Percentiles rank a stretch among this genome's conserved stretches.
Conservation (phyloP, 2,797 vertebrate genomes). For the Hybognathus amarus region DNA sequence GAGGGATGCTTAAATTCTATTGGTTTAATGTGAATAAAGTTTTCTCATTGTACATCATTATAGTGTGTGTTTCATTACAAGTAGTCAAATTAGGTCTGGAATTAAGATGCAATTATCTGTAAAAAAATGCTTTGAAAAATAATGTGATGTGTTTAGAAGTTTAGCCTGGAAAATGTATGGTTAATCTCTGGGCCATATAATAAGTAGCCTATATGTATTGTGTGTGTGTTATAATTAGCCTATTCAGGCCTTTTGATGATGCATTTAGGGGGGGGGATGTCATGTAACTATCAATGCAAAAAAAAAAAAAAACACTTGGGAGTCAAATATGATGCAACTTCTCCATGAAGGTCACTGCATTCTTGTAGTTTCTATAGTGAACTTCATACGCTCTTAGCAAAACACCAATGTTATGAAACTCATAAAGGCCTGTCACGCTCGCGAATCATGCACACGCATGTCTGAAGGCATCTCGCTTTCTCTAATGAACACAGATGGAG, state of each 20-base stretch:
- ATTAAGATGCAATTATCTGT: not conserved
- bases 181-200: not conserved
- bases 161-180: not conserved
- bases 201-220: no score
- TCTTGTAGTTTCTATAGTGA: not conserved
- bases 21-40: constrained; percentile 80
- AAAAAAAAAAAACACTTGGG: no score
- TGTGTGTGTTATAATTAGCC: not conserved
- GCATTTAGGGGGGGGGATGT: not conserved
- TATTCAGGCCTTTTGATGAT: not conserved
- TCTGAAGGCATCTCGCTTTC: constrained; percentile 9
- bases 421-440: not conserved
- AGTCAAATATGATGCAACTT: not conserved
- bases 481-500: constrained; percentile 33
- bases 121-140: not conserved
- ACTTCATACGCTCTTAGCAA: not conserved
- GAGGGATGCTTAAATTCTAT: constrained; percentile 59
- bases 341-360: not conserved
- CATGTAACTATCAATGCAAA: not conserved
- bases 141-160: not conserved
- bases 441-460: not conserved
- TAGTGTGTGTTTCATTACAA: not conserved
- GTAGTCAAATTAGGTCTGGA: no score
- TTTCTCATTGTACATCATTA: not conserved
- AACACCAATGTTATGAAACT: not conserved